Evolutionary conservation across 2,113 vertebrate species (phyloP), one percentile per base, ranked within the genome.

Genomic region (Macrotus californicus): DNA sequence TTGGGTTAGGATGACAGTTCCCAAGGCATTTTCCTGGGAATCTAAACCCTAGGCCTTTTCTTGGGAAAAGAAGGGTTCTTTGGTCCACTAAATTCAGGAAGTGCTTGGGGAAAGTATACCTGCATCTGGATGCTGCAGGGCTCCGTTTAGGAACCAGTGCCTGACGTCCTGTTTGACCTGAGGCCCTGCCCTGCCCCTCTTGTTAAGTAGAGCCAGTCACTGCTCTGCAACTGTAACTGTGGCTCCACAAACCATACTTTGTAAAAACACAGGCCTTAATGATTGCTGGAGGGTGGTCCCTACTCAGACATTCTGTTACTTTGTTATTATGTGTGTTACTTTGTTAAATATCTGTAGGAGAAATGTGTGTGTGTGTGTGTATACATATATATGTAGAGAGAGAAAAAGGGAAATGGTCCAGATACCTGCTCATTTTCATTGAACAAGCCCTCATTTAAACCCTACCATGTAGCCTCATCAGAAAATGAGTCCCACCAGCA

Each of bases 361-460:
- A 22, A 64, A 9, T 29, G 76, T 79, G 72, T 31, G n/a, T n/a
- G n/a, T n/a, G n/a, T n/a, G n/a, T n/a, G n/a, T n/a, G n/a, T n/a
- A n/a, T n/a, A n/a, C n/a, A n/a, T n/a, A n/a, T n/a, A 59, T 56
- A 56, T 24, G 3, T 22, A 59, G 56, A 59, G 22, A 24, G 22
- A 3, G 56, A 8, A 24, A 48, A 48, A 22, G 52, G 46, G 19
- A 69, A 87, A n/a, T 77, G 73, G 56, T 29, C 54, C 4, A 10
- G 22, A 75, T 75, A 36, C 41, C 64, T 83, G 75, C 52, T 81
- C 95, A 66, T 87, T 88, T 91, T 94, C 64, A 67, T n/a, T 43
- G 82, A 92, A 81, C 5, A 80, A 72, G 39, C 26, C 83, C 70
- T 91, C 29, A 24, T 76, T 87, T 91, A 89, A 79, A 70, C 79